Evolutionary conservation across 2,797 vertebrate genomes (phyloP), one percentile per base, ranked within the genome.

Genomic region (Acanthornis magna): DNA sequence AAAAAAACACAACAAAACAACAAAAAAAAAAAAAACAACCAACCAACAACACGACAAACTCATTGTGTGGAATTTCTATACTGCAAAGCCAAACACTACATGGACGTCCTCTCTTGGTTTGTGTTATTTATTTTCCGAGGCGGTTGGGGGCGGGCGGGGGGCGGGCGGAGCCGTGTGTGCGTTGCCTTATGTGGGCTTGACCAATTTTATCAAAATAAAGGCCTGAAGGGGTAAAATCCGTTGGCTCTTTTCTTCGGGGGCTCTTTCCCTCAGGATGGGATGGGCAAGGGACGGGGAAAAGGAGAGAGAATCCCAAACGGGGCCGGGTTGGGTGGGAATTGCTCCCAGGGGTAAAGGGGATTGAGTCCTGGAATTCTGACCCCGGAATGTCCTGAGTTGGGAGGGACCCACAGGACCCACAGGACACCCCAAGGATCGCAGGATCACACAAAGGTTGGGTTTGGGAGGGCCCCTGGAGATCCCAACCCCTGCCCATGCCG

Each of bases 81-180:
- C 96, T 93, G 94, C 96, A 88, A 79, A 95, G 78, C 92, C 60
- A 87, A 95, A 96, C 97, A 97, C 97, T 98, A 97, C 96, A 92
- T 95, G 61, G 66, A 85, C 63, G 81, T 94, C 85, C 95, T 96
- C 85, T 92, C 34, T 76, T 95, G 88, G 71, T 96, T 96, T 95
- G 91, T 96, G 85, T 96, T 97, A 88, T 97, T 97, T 96, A 93
- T 96, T 97, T 94, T 58, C 77, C 67, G 38, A 51, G 71, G 81
- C 45, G 82, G 82, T 85, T 15, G 51, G 78, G 67, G 88, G 93
- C 21, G 77, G 87, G 29, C 27, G 55, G 55, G 51, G 89, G 54
- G 78, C 8, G 62, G 92, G 62, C 36, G 82, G 91, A 25, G 71
- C 82, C 96, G 91, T 96, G 94, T 96, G 95, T 96, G 73, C 74